Evolutionary conservation across 2,113 vertebrate species (phyloP), one percentile per base, ranked within the genome.

Genomic region (Rousettus leschenaultii): DNA sequence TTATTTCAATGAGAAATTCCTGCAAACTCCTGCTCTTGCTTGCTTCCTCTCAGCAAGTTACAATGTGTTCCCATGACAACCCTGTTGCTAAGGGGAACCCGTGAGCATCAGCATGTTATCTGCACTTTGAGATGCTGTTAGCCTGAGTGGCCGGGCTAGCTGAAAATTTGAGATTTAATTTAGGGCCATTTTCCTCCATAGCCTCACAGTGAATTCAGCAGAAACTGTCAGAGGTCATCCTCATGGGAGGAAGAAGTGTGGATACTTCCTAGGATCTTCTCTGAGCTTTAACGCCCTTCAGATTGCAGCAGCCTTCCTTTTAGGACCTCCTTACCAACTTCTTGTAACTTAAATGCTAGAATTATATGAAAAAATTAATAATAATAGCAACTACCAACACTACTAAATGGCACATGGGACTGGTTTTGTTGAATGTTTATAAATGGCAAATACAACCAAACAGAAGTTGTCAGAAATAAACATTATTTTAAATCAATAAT

Each of bases 61-160:
- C 97, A 77, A 88, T 97, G 98, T 28, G 97, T 99, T 98, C 98
- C 98, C 97, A 12, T 98, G 97, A 98, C 97, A 98, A 98, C 98
- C 28, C 91, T 97, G 98, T 97, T 98, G 98, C 98, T 98, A 98
- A 97, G 97, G 94, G 92, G 98, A 97, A 97, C 97, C 97, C 4
- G 1, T 63, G 96, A 98, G 93, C 97, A 98, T 96, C 75, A 75
- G 88, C 89, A 4, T 48, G 91, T 95, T 97, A 94, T 98, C 95
- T 97, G 84, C 48, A 40, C 94, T 97, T 94, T 95, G 90, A 91
- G 96, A 98, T 94, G 94, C 96, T 96, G 86, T 95, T 98, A 97
- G 91, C 94, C 68, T 91, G 53, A 93, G 96, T 97, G 59, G 86
- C 53, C 6, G 10, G 79, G 79, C 57, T 93, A 61, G 48, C 93